phyloP scores from a whole-genome alignment of 2,888 invertebrate species.

The Alloplasta piceator region DNA sequence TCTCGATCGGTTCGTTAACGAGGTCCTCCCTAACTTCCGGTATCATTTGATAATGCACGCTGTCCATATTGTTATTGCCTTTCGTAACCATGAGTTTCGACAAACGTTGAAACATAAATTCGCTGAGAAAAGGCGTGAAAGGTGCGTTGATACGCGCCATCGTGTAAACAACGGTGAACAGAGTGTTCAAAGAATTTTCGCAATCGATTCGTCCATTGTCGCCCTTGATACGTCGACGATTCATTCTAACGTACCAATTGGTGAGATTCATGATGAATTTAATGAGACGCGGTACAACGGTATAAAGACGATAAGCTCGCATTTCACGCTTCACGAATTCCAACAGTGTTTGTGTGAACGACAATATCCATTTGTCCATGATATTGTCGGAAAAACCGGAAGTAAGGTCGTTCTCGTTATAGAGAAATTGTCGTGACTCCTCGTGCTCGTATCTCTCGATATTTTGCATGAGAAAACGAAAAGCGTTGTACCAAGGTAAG shows the following conservation, averaged over 20 bases:
- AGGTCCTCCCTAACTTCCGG: slow-evolving; percentile 89
- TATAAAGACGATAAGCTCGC: slow-evolving; percentile 96
- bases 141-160: slow-evolving; percentile 98
- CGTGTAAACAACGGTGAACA: slow-evolving; percentile 94
- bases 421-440: slow-evolving; percentile 84
- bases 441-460: slow-evolving; percentile 92
- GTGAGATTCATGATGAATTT: slow-evolving; percentile 99
- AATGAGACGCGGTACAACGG: slow-evolving; percentile 96
- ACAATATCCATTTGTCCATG: slow-evolving; percentile 99
- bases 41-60: slow-evolving; percentile 96
- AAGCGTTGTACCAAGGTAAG: slow-evolving; percentile 98
- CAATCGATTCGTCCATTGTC: slow-evolving; percentile 93
- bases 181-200: slow-evolving; percentile 92
- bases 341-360: slow-evolving; percentile 97
- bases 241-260: slow-evolving; percentile 99
- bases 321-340: slow-evolving; percentile 96
- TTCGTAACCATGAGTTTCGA: slow-evolving; percentile 86
- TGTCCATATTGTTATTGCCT: slow-evolving; percentile 85
- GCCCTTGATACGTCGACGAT: slow-evolving; percentile 97
- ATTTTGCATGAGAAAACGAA: slow-evolving; percentile 97
- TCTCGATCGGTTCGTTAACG: slow-evolving; percentile 94
- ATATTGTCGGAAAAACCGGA: slow-evolving; percentile 86
- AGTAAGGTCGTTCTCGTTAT: slow-evolving; percentile 77
- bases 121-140: slow-evolving; percentile 98
- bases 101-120: slow-evolving; percentile 96